Percentiles rank a stretch among this genome's conserved stretches.
Conservation (phyloP, 2,888 invertebrate species). For the Macrosoma leucophasiata region DNA sequence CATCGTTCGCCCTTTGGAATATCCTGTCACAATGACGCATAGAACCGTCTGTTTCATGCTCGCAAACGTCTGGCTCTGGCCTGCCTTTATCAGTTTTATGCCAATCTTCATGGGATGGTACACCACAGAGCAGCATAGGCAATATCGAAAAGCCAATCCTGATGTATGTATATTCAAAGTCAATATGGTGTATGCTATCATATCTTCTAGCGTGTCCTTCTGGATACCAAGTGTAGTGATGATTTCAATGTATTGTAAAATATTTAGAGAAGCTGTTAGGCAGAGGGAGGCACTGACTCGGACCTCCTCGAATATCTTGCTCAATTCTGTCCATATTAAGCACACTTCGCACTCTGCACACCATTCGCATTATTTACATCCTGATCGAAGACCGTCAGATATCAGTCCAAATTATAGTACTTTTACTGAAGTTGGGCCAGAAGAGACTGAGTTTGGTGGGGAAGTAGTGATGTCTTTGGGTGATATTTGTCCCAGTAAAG, state of each 20-base stretch:
- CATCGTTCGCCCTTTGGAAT: constrained; percentile 93
- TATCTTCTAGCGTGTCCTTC: constrained; percentile 92
- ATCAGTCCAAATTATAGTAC: constrained; percentile 71
- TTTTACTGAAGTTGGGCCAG: constrained; percentile 67
- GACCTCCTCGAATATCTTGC: constrained; percentile 89
- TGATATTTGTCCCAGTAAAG: constrained; percentile 64
- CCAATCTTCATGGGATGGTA: constrained; percentile 89
- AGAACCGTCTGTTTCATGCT: constrained; percentile 88
- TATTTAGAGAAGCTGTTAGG: constrained; percentile 87
- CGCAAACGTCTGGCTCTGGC: constrained; percentile 93
- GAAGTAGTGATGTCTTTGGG: constrained; percentile 60
- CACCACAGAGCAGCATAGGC: constrained; percentile 87
- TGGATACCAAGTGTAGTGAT: constrained; percentile 95
- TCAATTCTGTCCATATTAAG: constrained; percentile 90
- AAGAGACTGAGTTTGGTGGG: constrained; percentile 62
- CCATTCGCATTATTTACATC: constrained; percentile 72
- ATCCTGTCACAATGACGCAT: constrained; percentile 93
- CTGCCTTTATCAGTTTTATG: constrained; percentile 93
- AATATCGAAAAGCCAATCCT: constrained; percentile 78
- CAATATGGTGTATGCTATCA: constrained; percentile 89
- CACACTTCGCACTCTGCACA: constrained; percentile 83
- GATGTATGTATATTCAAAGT: constrained; percentile 89
- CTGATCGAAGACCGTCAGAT: constrained; percentile 63
- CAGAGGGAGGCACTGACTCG: constrained; percentile 88
- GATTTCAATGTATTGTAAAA: constrained; percentile 93